Percentiles rank a stretch among this genome's conserved stretches.
phyloP scores from a whole-genome alignment of 2,888 invertebrate genomes.

The Drosophila mulleri region DNA sequence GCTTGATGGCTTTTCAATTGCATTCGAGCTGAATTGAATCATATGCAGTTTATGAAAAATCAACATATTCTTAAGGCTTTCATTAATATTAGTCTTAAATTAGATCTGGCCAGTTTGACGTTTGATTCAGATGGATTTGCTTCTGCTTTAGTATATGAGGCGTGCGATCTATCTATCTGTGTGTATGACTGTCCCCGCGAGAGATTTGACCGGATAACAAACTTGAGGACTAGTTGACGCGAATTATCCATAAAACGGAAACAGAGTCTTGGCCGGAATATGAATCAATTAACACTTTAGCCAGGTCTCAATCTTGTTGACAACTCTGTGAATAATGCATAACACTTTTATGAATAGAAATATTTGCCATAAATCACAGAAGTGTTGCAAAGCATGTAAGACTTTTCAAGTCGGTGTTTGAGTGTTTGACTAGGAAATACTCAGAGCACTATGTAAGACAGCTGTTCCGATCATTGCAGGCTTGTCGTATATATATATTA shows the following conservation, averaged over 20 bases:
- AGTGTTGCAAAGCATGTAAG: neutral
- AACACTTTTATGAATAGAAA: neutral
- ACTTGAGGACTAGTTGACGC: too few species aligned
- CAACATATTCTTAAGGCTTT: too few species aligned
- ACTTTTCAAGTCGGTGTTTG: neutral
- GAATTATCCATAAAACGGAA: neutral
- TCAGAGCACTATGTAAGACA: neutral
- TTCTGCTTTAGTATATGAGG: neutral
- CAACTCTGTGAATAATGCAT: neutral
- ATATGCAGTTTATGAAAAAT: too few species aligned
- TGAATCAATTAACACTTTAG: neutral
- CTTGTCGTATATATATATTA: too few species aligned
- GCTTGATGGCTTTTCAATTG: conserved; percentile 70
- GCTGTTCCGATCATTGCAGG: neutral
- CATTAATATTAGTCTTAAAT: conserved; percentile 7
- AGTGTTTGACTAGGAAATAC: neutral
- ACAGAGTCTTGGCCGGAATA: neutral
- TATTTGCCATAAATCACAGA: neutral
- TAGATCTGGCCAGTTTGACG: conserved; percentile 2
- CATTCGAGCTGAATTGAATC: conserved; percentile 14
- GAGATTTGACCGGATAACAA: too few species aligned
- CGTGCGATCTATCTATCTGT: too few species aligned
- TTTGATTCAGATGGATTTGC: neutral
- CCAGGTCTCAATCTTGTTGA: neutral
- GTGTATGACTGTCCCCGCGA: too few species aligned